Conservation (phyloP, 2,888 invertebrate genomes). For the Xestia xanthographa region DNA sequence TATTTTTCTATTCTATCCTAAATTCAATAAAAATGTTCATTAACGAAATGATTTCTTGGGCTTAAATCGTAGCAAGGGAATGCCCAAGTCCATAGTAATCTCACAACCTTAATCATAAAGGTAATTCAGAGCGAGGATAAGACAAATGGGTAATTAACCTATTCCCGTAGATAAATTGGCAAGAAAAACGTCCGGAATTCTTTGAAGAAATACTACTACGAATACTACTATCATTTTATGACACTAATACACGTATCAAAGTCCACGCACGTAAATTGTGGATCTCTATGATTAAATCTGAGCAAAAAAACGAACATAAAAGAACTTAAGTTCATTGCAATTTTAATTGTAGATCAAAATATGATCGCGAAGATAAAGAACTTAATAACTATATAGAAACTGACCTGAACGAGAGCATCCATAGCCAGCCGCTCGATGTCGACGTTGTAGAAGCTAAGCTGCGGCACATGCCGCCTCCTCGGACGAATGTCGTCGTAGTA, state of each 20-base stretch:
- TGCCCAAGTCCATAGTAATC: slow-evolving; percentile 22
- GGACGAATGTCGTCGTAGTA: slow-evolving; percentile 88
- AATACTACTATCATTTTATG: slow-evolving; percentile 12
- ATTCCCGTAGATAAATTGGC: slow-evolving; percentile 26
- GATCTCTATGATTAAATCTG: too few relatives aligned
- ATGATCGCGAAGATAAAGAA: background rate
- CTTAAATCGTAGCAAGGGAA: background rate
- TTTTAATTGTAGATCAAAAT: background rate
- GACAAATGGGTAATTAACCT: slow-evolving; percentile 11
- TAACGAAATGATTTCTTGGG: background rate
- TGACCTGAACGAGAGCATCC: slow-evolving; percentile 85
- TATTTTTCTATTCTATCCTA: too few relatives aligned
- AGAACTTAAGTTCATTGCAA: background rate
- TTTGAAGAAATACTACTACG: slow-evolving; percentile 8
- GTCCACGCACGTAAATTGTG: background rate
- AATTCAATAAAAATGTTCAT: too few relatives aligned
- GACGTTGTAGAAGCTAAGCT: slow-evolving; percentile 86
- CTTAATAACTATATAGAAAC: slow-evolving; percentile 56
- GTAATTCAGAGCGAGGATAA: background rate
- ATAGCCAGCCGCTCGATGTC: slow-evolving; percentile 86
- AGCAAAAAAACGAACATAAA: too few relatives aligned
- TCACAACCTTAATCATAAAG: slow-evolving; percentile 9
- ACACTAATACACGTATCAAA: background rate
- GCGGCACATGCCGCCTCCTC: slow-evolving; percentile 84
- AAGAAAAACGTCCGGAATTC: slow-evolving; percentile 21